These are phyloP conservation scores for Parascotia fuliginaria DNA, from an alignment of 2,888 invertebrate species.

Conservation along the genomic window DNA sequence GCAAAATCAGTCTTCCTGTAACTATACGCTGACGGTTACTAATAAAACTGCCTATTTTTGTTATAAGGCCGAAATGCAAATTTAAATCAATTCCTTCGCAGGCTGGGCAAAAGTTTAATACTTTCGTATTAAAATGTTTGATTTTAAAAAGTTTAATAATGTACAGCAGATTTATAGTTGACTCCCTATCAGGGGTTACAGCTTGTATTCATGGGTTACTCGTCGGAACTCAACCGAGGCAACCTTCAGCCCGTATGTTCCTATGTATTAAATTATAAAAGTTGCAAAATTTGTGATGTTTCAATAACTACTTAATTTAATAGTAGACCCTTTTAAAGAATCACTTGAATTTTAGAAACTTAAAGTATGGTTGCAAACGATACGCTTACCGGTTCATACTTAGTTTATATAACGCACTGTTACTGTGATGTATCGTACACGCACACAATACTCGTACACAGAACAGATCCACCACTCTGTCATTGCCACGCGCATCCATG, in stretches of 20 bases:
- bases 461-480: conserved; percentile 44
- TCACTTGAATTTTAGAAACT: conserved; percentile 40
- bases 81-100: conserved; percentile 61
- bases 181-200: conserved; percentile 22
- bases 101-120: conserved; percentile 44
- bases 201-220: conserved; percentile 22
- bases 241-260: conserved; percentile 38
- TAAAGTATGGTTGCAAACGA: conserved; percentile 38
- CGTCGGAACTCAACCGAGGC: conserved; percentile 27
- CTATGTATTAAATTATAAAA: conserved; percentile 39
- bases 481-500: conserved; percentile 49
- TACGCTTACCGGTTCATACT: conserved; percentile 35
- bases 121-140: conserved; percentile 35
- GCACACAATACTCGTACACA: conserved; percentile 41
- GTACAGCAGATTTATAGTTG: conserved; percentile 23
- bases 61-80: conserved; percentile 56
- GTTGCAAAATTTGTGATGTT: conserved; percentile 46
- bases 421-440: conserved; percentile 23
- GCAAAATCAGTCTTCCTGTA: conserved; percentile 63
- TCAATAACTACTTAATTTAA: conserved; percentile 36
- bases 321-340: conserved; percentile 38
- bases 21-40: conserved; percentile 43
- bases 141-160: conserved; percentile 34
- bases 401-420: conserved; percentile 1
- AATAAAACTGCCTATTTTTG: conserved; percentile 38